Evolutionary conservation across 2,888 invertebrate species (phyloP).

Genomic region (Acrocyrtus sp.): DNA sequence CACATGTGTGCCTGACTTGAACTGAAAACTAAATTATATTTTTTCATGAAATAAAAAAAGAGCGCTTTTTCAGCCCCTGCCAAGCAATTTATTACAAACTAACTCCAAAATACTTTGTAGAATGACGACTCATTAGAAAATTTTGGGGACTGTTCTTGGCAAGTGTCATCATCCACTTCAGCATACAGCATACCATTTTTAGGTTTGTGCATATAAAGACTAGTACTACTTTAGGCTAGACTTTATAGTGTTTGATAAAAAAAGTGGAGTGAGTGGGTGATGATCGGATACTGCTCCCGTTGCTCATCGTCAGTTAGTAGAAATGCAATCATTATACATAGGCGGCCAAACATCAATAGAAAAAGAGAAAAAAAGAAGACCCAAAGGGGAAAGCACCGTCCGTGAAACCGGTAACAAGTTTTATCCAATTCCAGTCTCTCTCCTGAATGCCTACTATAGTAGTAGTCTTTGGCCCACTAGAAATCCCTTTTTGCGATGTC

Average conservation of each 20-base stretch:
- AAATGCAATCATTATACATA: constrained; percentile 56
- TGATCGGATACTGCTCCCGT: constrained; percentile 10
- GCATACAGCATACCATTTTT: constrained; percentile 4
- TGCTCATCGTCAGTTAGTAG: constrained; percentile 50
- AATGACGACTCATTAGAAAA: constrained; percentile 40
- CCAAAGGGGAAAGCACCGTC: constrained; percentile 55
- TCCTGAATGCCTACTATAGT: constrained; percentile 23
- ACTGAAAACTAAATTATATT: not conserved
- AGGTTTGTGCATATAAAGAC: constrained; percentile 6
- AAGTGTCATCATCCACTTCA: constrained; percentile 50
- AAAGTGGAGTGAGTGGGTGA: not conserved
- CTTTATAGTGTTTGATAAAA: no score
- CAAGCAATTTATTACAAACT: no score
- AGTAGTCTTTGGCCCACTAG: not conserved
- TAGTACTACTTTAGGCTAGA: no score
- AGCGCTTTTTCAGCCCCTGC: no score
- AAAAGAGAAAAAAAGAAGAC: constrained; percentile 46
- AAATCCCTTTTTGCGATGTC: not conserved
- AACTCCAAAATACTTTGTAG: no score
- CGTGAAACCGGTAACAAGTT: constrained; percentile 57
- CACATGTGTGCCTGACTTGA: not conserved
- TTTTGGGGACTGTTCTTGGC: constrained; percentile 40
- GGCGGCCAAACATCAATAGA: constrained; percentile 54
- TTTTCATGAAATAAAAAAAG: not conserved
- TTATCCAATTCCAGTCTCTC: constrained; percentile 49